A percentile compares a stretch with the other conserved stretches of the same genome.
phyloP scores from a whole-genome alignment of 1,140 invertebrate genomes.

The Streblospio benedicti region DNA sequence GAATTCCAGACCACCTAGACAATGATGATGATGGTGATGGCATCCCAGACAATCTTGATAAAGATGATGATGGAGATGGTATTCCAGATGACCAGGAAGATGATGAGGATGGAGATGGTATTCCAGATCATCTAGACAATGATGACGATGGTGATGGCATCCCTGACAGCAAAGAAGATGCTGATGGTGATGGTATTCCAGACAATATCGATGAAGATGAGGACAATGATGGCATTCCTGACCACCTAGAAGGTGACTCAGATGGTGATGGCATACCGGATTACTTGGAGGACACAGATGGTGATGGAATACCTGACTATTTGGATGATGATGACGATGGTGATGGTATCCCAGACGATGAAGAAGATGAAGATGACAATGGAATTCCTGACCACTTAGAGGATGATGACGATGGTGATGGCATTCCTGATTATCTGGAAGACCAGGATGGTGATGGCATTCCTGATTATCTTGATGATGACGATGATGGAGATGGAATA shows the following conservation, averaged over 20 bases:
- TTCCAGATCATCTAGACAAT: constrained; percentile 28
- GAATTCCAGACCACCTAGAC: constrained; percentile 26
- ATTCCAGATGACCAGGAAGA: constrained; percentile 27
- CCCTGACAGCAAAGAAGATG: constrained; percentile 7
- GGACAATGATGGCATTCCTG: constrained; percentile 15
- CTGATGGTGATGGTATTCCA: constrained; percentile 31
- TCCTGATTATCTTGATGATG: constrained; percentile 24
- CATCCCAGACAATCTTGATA: constrained; percentile 21
- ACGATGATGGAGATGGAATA: constrained; percentile 33
- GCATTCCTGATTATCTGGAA: constrained; percentile 36
- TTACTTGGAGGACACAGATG: constrained; percentile 25
- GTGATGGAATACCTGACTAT: constrained; percentile 31
- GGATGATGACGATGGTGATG: constrained; percentile 35
- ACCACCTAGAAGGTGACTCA: constrained; percentile 13
- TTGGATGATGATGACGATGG: constrained; percentile 38
- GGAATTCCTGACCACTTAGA: constrained; percentile 26
- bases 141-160: constrained; percentile 19
- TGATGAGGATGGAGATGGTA: constrained; percentile 23
- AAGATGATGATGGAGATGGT: constrained; percentile 24
- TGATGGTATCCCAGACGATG: constrained; percentile 32
- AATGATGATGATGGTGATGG: constrained; percentile 14
- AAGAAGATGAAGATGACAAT: constrained; percentile 30
- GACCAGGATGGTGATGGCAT: constrained; percentile 29
- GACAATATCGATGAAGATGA: constrained; percentile 22
- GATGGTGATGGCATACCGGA: constrained; percentile 23